Conservation (phyloP, 2,797 vertebrate species). For the Molossus alvarezi region DNA sequence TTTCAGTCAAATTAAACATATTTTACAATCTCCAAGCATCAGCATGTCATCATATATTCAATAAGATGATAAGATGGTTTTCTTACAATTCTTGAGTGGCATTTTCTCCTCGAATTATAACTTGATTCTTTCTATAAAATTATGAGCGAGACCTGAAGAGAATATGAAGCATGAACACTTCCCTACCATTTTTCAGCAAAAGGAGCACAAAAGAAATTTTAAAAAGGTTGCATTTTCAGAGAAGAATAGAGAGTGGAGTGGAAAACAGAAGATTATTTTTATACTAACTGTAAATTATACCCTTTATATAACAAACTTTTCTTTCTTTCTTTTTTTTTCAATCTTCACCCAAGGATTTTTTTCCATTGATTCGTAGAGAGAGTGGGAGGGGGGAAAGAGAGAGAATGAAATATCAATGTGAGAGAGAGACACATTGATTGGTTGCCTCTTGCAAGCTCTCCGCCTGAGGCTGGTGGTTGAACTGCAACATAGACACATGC, state of each 20-base stretch:
- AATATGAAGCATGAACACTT: background rate
- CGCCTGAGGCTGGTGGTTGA: too few species aligned
- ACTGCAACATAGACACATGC: too few species aligned
- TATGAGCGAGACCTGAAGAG: background rate
- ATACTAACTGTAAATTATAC: background rate
- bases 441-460: too few species aligned
- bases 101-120: slow-evolving; percentile 9
- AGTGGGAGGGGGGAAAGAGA: too few species aligned
- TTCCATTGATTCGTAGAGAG: too few species aligned
- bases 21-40: slow-evolving; percentile 9
- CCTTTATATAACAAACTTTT: background rate
- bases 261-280: slow-evolving; percentile 31
- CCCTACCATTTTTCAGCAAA: background rate
- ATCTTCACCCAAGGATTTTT: too few species aligned
- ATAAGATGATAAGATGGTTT: background rate
- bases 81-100: background rate
- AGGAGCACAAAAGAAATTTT: background rate
- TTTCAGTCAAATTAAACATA: background rate
- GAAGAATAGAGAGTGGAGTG: background rate
- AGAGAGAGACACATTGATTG: too few species aligned
- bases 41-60: background rate
- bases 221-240: slow-evolving; percentile 30
- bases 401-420: too few species aligned
- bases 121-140: background rate
- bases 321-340: too few species aligned